Base-by-base conservation (phyloP, 2,797 vertebrate genomes). In the Rallus crepitans region DNA sequence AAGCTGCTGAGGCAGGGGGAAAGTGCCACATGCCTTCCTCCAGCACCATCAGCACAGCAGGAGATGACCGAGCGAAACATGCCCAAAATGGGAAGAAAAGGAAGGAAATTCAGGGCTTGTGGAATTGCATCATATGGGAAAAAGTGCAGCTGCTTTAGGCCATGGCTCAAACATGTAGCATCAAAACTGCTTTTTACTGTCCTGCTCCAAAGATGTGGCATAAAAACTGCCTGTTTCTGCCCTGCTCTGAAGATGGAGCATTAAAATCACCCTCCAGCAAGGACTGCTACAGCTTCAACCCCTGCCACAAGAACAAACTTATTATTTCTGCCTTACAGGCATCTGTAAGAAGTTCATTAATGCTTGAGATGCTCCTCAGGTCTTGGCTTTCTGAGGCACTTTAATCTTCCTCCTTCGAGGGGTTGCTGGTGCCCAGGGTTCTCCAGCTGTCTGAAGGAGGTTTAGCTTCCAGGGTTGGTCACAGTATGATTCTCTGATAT, bases 21-120 rank as follows among this genome's bases (percentile, higher is more conserved):
- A 91, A 31, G 45, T 1, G 0, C 83, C 65, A 4, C 19, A n/a
- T 83, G 96, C 68, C 76, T 87, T 94, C 72, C 31, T 78, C 89
- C 66, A 89, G 73, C 72, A 35, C 39, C 42, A 83, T 94, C 93
- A 96, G 90, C 94, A 87, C 12, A 4, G 37, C 2, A 1, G 35
- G 66, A 19, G 7, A 70, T 93, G 87, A 96, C 69, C 55, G 24
- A 23, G 75, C 33, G 13, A 95, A 94, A 96, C 0, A 2, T 82
- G 50, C 6, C 19, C 72, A 81, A 94, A 93, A 94, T 42, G 55
- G 56, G 68, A 84, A 95, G 79, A 81, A 89, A 78, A 63, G 90
- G 84, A 94, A 91, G 94, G 89, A 93, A 93, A 52, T 18, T 61
- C 5, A 0, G 3, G 11, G 31, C 56, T 80, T 87, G 9, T 20